A percentile compares a stretch with the other conserved stretches of the same genome.
These are phyloP conservation scores for Molossus molossus DNA, from an alignment of 2,797 vertebrate genomes.

Conservation along the genomic window DNA sequence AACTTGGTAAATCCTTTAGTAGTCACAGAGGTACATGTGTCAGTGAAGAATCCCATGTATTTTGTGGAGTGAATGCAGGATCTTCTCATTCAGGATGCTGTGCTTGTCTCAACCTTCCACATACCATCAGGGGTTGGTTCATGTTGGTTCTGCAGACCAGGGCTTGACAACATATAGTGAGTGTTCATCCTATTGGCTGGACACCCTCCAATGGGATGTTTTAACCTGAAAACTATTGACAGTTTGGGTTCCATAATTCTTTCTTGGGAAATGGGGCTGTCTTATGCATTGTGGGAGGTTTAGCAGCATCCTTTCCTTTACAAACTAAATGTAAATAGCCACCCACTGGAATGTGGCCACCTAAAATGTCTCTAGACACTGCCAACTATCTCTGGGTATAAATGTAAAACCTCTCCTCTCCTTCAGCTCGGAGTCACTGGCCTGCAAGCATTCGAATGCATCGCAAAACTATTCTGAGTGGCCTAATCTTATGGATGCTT, in stretches of 20 bases:
- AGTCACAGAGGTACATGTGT: not conserved
- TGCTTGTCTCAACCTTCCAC: not conserved
- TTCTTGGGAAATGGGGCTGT: not conserved
- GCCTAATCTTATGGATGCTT: not conserved
- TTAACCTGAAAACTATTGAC: not conserved
- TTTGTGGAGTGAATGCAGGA: not conserved
- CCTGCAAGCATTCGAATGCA: not conserved
- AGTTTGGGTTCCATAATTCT: not conserved
- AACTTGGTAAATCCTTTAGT: not conserved
- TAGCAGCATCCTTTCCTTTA: not conserved
- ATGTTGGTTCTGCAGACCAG: slow-evolving; percentile 4
- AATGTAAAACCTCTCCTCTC: not conserved
- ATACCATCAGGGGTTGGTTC: fast-evolving
- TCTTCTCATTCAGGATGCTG: not conserved
- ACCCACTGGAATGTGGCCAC: not conserved
- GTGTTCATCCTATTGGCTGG: not conserved
- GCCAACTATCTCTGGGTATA: not conserved
- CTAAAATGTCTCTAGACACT: not conserved
- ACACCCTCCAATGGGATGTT: not conserved
- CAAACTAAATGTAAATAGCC: not conserved
- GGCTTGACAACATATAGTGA: not conserved
- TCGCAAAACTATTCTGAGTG: not conserved
- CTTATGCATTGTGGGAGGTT: not conserved
- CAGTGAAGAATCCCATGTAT: not conserved
- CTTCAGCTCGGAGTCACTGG: not conserved